These are phyloP conservation scores for Crambe crambe DNA, from an alignment of 37 sponge, comb jelly and placozoan genomes.

Conservation along the genomic window DNA sequence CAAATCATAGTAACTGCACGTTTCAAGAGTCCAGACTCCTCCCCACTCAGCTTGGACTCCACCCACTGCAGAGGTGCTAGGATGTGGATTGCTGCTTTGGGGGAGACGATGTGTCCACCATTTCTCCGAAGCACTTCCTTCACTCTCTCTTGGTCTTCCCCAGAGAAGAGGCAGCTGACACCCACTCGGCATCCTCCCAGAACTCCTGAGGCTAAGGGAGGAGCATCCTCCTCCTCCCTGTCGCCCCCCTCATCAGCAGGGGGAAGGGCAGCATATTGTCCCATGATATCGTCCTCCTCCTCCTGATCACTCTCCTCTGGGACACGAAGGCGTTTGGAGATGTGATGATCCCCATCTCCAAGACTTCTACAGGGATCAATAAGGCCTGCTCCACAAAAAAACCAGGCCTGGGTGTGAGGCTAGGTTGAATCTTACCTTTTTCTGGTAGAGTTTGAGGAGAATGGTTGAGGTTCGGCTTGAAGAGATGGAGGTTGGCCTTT, in stretches of 20 bases:
- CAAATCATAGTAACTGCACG: slow-evolving; percentile 46
- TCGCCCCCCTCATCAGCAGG: no score
- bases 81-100: slow-evolving; percentile 5
- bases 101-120: slow-evolving; percentile 14
- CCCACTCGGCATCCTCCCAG: slow-evolving; percentile 25
- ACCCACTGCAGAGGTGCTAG: slow-evolving; percentile 35
- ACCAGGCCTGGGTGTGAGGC: no score
- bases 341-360: neutral
- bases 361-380: neutral
- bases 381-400: no score
- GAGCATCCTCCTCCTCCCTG: no score
- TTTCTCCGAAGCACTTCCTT: slow-evolving; percentile 4
- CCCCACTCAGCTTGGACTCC: neutral
- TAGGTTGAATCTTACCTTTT: neutral
- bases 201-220: slow-evolving; percentile 7
- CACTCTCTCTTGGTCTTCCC: slow-evolving; percentile 10
- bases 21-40: slow-evolving; percentile 1
- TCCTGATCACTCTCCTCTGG: neutral
- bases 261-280: neutral
- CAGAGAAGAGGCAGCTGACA: slow-evolving; percentile 18
- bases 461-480: neutral
- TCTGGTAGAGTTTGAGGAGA: neutral
- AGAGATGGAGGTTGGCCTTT: no score
- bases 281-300: slow-evolving; percentile 11
- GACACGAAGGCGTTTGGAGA: neutral